Evolutionary conservation across 1,140 invertebrate species (phyloP).

Genomic region (Neocloeon triangulifer): DNA sequence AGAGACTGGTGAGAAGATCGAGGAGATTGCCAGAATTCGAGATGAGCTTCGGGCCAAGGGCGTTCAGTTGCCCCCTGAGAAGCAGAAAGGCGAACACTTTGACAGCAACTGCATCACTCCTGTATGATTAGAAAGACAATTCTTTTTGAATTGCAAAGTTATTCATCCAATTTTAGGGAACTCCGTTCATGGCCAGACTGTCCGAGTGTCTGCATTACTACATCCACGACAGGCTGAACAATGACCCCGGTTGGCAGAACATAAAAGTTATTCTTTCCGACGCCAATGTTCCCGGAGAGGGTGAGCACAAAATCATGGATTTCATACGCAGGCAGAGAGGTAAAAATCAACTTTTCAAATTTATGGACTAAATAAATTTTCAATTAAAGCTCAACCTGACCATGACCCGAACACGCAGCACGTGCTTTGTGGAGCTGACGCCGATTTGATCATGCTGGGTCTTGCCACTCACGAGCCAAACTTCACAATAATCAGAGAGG

Average conservation of each 20-base stretch:
- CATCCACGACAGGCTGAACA: constrained; percentile 83
- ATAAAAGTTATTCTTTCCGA: constrained; percentile 94
- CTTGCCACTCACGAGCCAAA: constrained; percentile 96
- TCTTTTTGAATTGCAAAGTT: constrained; percentile 1
- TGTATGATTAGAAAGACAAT: constrained; percentile 18
- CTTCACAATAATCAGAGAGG: constrained; percentile 94
- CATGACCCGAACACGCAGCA: constrained; percentile 97
- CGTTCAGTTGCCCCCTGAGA: constrained; percentile 63
- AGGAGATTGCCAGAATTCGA: constrained; percentile 59
- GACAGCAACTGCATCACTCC: constrained; percentile 99
- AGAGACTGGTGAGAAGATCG: constrained; percentile 74
- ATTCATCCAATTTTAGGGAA: constrained; percentile 36
- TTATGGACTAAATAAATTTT: constrained; percentile 2
- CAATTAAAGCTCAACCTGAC: constrained; percentile 54
- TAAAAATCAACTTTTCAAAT: constrained; percentile 12
- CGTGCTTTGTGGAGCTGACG: constrained; percentile 93
- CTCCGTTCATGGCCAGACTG: constrained; percentile 91
- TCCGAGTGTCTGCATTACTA: constrained; percentile 91
- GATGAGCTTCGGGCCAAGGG: constrained; percentile 54
- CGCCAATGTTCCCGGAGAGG: constrained; percentile 96
- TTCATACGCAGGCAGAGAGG: constrained; percentile 87
- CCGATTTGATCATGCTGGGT: constrained; percentile 96
- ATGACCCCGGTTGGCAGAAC: constrained; percentile 83
- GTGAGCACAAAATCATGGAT: constrained; percentile 99
- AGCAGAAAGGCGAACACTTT: constrained; percentile 80